These are phyloP conservation scores for Drosophila serrata DNA, from an alignment of 1,140 invertebrate species.

Conservation along the genomic window DNA sequence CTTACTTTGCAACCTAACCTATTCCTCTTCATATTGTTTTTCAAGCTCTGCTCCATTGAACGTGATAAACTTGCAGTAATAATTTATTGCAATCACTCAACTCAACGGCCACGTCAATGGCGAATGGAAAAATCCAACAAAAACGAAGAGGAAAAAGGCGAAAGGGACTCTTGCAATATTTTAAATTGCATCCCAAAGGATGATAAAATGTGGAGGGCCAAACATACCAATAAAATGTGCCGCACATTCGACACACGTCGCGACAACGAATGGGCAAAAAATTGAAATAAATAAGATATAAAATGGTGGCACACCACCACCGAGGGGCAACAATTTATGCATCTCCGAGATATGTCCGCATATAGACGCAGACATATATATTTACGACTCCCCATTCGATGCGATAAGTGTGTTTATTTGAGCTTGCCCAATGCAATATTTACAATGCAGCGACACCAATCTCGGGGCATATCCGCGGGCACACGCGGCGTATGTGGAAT, in stretches of 20 bases:
- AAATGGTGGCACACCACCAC: constrained; percentile 41
- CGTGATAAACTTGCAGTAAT: constrained; percentile 66
- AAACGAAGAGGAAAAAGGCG: constrained; percentile 5
- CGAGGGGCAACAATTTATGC: constrained; percentile 63
- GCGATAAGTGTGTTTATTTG: constrained; percentile 81
- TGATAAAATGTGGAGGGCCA: constrained; percentile 21
- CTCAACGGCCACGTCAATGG: constrained; percentile 61
- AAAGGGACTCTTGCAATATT: constrained; percentile 64
- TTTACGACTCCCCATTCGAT: constrained; percentile 64
- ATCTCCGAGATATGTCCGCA: constrained; percentile 38
- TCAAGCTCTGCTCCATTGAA: constrained; percentile 38
- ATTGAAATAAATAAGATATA: constrained; percentile 84
- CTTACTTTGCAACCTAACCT: neutral
- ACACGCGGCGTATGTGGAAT: constrained; percentile 63
- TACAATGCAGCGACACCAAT: constrained; percentile 71
- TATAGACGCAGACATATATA: constrained; percentile 46
- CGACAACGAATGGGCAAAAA: constrained; percentile 69
- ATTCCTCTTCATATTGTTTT: constrained; percentile 13
- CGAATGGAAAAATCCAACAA: constrained; percentile 17
- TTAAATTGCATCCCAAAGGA: constrained; percentile 76
- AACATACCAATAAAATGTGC: constrained; percentile 72
- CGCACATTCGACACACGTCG: constrained; percentile 67
- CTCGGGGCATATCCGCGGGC: constrained; percentile 40
- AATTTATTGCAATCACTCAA: constrained; percentile 82
- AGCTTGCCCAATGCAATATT: constrained; percentile 65